Evolutionary conservation across 2,888 invertebrate genomes (phyloP), one percentile per base, ranked within the genome.

Genomic region (Aelia acuminata): DNA sequence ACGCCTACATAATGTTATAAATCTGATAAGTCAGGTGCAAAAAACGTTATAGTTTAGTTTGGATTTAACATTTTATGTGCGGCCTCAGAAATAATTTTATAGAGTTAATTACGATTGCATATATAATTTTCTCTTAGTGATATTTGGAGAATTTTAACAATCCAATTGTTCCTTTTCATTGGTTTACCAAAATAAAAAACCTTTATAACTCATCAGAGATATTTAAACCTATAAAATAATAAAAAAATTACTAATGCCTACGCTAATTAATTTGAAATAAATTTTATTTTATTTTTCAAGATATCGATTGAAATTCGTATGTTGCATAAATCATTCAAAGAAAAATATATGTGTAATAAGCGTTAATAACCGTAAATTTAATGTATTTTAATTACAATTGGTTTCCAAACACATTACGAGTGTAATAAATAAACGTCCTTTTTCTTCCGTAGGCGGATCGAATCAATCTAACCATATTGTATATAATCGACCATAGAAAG

Each of bases 391-490:
- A 70, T 70, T 70, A 70, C 35, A 35, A 18, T 35, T 35, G 35
- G 31, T 7, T 15, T 18, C 35, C 2, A 70, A 70, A 31, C 18
- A 31, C 63, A 35, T 70, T 70, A 70, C 1, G 63, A 70, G 63
- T 20, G 63, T 18, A 35, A 70, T 70, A 31, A 70, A 31, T 31
- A 63, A 63, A 70, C 63, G 35, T 35, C 35, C 7, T 35, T 8
- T 35, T 35, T 70, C 31, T 70, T 70, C 35, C 26, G 0, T 20
- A 35, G 31, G 31, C 35, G 63, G 18, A 43, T 80, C 39, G 13
- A 80, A 80, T 80, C 22, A 22, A 80, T 80, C 80, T 80, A 43
- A 22, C 20, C n/a, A 80, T 80, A 80, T 80, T n/a, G 80, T 11
- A 43, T 8, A 47, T 20, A 47, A 80, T 80, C 43, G 13, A 80